phyloP scores from a whole-genome alignment of 2,113 vertebrate species.

The Neomonachus schauinslandi region DNA sequence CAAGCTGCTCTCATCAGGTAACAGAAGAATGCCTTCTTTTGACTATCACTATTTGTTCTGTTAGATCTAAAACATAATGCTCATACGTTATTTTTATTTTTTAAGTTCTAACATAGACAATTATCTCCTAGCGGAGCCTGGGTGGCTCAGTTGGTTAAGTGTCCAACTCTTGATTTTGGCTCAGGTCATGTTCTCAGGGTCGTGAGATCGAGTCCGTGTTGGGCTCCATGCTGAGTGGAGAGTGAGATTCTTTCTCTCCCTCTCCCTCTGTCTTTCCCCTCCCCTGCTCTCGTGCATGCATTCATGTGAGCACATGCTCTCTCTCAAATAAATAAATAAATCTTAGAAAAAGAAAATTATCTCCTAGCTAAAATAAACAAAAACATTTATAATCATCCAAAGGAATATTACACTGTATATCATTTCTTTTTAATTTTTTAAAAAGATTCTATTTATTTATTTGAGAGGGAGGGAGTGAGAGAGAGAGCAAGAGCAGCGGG shows the following conservation, averaged over 20 bases:
- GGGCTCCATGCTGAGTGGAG: background rate
- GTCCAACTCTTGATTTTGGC: background rate
- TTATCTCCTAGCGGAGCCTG: rapidly evolving
- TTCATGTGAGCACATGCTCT: background rate
- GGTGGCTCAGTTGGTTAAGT: background rate
- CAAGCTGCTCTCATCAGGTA: background rate
- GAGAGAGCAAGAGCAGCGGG: background rate
- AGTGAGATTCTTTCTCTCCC: background rate
- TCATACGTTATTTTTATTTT: background rate
- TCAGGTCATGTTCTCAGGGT: background rate
- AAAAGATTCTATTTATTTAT: background rate
- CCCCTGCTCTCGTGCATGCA: background rate
- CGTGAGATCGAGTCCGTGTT: background rate
- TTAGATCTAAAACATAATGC: background rate
- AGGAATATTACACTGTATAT: background rate
- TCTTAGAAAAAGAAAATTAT: background rate
- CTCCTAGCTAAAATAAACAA: background rate
- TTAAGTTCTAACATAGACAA: background rate
- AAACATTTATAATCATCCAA: background rate
- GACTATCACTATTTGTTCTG: background rate
- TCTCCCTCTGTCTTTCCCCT: background rate
- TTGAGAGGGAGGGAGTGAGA: background rate
- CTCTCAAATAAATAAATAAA: background rate
- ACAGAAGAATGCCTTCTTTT: background rate
- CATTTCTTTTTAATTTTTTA: background rate